A percentile compares a stretch with the other conserved stretches of the same genome.
Conservation (phyloP, 2,113 vertebrate species). For the Colinus virginianus region DNA sequence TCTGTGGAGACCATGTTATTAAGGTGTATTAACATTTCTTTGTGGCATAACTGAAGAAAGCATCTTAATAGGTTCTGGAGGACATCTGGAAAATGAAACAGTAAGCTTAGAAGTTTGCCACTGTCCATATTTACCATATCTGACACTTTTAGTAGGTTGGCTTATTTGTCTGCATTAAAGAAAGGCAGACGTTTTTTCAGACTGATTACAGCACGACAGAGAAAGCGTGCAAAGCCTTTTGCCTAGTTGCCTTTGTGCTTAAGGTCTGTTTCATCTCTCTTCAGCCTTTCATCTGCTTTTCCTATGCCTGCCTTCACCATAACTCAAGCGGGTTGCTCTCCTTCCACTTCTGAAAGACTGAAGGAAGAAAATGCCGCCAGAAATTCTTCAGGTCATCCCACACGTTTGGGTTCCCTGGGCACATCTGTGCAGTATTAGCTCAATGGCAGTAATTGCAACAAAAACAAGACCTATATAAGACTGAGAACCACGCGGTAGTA, state of each 20-base stretch:
- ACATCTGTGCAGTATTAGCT: constrained; percentile 21
- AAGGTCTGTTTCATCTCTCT: not conserved
- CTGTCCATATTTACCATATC: not conserved
- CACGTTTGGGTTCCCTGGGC: not conserved
- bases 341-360: not conserved
- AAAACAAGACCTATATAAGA: not conserved
- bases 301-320: not conserved
- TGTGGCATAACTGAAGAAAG: not conserved
- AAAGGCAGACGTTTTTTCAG: not conserved
- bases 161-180: not conserved
- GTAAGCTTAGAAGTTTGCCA: not conserved
- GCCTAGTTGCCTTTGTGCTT: not conserved
- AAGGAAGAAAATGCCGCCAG: not conserved
- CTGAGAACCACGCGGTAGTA: not conserved
- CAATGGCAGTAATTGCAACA: constrained; percentile 29
- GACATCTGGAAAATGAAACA: not conserved
- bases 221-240: not conserved
- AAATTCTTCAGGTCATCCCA: not conserved
- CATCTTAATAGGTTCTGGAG: not conserved
- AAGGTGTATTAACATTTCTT: not conserved
- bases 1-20: not conserved
- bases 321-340: not conserved
- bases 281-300: constrained; percentile 6
- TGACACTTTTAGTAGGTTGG: not conserved
- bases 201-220: not conserved